Evolutionary conservation across 2,888 invertebrate species (phyloP).

Genomic region (Ceraclea dissimilis): DNA sequence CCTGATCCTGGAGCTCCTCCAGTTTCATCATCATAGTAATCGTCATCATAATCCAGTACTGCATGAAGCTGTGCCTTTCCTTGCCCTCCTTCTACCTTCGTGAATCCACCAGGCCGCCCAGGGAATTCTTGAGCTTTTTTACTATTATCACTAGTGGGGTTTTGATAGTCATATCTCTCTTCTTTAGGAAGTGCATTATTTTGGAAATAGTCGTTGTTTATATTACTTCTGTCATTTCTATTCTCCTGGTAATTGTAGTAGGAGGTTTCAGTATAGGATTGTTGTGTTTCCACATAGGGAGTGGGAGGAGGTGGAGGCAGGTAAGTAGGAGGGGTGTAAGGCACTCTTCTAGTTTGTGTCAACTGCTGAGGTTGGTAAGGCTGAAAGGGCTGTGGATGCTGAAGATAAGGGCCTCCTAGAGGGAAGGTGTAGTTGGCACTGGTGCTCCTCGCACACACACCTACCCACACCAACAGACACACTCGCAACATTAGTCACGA

Average conservation of each 20-base stretch:
- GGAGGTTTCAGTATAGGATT: slow-evolving; percentile 2
- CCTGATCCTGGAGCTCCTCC: slow-evolving; percentile 16
- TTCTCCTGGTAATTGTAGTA: slow-evolving; percentile 11
- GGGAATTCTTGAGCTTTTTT: slow-evolving; percentile 32
- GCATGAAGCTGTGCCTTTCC: slow-evolving; percentile 62
- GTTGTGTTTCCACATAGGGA: slow-evolving; percentile 1
- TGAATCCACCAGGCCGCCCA: slow-evolving; percentile 55
- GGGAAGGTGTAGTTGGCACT: slow-evolving; percentile 40
- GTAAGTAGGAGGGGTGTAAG: slow-evolving; percentile 24
- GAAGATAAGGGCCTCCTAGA: slow-evolving; percentile 37
- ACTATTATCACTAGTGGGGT: slow-evolving; percentile 20
- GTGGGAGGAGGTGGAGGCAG: slow-evolving; percentile 17
- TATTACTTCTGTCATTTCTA: slow-evolving; percentile 7
- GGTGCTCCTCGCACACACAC: slow-evolving; percentile 11
- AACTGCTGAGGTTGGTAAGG: slow-evolving; percentile 28
- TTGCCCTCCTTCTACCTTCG: slow-evolving; percentile 53
- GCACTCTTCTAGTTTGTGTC: slow-evolving; percentile 11
- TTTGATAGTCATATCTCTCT: slow-evolving; percentile 17
- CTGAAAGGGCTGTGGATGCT: slow-evolving; percentile 28
- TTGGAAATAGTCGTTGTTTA: slow-evolving; percentile 17
- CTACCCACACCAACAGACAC: slow-evolving; percentile 3
- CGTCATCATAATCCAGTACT: slow-evolving; percentile 62
- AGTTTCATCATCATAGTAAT: slow-evolving; percentile 52
- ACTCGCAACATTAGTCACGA: slow-evolving; percentile 17
- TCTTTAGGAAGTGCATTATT: slow-evolving; percentile 13